phyloP scores from a whole-genome alignment of 2,888 invertebrate genomes.

The Diarsia dahlii region DNA sequence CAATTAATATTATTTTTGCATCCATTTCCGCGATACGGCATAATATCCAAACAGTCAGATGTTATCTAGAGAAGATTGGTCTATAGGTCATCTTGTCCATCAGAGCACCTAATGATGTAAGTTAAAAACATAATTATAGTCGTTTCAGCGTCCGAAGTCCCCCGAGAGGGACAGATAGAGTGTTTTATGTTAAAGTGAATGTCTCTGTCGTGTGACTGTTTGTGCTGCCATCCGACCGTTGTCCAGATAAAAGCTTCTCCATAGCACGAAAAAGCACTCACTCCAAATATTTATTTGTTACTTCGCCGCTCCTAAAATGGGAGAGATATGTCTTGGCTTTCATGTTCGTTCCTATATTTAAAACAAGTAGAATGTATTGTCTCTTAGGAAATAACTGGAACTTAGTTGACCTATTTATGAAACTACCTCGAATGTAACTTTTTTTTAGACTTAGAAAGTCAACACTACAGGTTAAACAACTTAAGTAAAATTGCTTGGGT shows the following conservation, averaged over 20 bases:
- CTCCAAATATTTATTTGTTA: conserved; percentile 91
- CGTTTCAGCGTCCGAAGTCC: conserved; percentile 34
- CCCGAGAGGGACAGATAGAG: conserved; percentile 66
- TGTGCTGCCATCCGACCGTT: conserved; percentile 88
- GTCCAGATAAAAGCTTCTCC: conserved; percentile 91
- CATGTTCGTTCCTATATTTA: conserved; percentile 77
- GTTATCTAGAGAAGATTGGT: conserved; percentile 42
- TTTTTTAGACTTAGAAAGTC: neutral
- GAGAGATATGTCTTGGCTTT: conserved; percentile 83
- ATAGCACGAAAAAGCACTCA: conserved; percentile 91
- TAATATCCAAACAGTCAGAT: conserved; percentile 22
- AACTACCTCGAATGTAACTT: conserved; percentile 3
- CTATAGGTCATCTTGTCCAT: conserved; percentile 39
- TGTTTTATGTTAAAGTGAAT: conserved; percentile 87
- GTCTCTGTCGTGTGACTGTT: conserved; percentile 87
- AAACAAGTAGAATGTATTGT: conserved; percentile 72
- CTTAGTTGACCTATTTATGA: conserved; percentile 55
- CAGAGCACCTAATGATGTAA: conserved; percentile 47
- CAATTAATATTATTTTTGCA: conserved; percentile 39
- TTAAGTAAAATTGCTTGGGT: conserved; percentile 23
- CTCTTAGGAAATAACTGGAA: conserved; percentile 58
- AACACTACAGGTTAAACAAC: neutral
- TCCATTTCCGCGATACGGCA: conserved; percentile 23
- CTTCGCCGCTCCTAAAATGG: conserved; percentile 87
- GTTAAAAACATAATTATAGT: conserved; percentile 49